Evolutionary conservation across 2,888 invertebrate genomes (phyloP), one percentile per base, ranked within the genome.

Genomic region (Drosophila tanythrix): DNA sequence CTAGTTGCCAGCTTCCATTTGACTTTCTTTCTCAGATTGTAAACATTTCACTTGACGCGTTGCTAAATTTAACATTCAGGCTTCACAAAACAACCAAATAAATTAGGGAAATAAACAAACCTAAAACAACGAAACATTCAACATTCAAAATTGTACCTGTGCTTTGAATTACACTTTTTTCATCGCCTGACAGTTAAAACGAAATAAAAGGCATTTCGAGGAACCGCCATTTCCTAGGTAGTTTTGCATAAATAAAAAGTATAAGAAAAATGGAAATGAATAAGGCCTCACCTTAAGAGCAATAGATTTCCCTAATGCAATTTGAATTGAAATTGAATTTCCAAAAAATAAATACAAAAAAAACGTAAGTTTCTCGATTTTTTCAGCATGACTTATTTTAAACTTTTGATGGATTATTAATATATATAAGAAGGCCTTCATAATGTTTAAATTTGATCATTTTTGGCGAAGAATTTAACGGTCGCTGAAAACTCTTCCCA

Each of bases 11-110:
- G 70, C 71, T 81, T 78, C 79, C 73, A 80, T 87, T 76, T 86
- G 84, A 83, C 83, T 79, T 91, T 90, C 89, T 83, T 90, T 87
- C 90, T 36, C 25, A 90, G 83, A 83, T 89, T 91, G 91, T 90
- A 90, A 90, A 91, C 85, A 91, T 91, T 91, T 90, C 90, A 89
- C 79, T 87, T 82, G 83, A 73, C 83, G 87, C 85, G 79, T 62
- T 79, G 86, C 85, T 85, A 85, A 86, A 83, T 83, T 85, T 86
- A 85, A 83, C 81, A 73, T 76, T 83, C 78, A 70, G 64, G 70
- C 73, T 81, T 75, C 72, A 74, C 61, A 77, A 75, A 72, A 69
- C 70, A 74, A 63, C 78, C 78, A 84, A 85, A 88, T 86, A 88
- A 88, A 88, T 81, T 76, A 81, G 77, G 65, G 79, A 85, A 78